A percentile compares a stretch with the other conserved stretches of the same genome.
phyloP scores from a whole-genome alignment of 2,888 invertebrate species.

The Dasysyrphus albostriatus region DNA sequence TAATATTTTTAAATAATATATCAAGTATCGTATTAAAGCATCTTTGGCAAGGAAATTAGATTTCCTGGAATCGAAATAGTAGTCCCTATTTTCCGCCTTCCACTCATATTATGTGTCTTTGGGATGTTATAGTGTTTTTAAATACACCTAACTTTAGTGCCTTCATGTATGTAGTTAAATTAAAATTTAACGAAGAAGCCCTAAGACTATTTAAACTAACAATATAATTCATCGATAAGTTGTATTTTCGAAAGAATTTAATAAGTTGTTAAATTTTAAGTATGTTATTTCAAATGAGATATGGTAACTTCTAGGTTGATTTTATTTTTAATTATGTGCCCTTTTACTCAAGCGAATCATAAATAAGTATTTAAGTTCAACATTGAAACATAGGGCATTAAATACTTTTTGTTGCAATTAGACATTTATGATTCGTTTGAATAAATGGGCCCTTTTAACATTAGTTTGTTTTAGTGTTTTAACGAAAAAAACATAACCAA shows the following conservation, averaged over 20 bases:
- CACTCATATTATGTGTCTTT: no score
- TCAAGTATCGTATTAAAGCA: no score
- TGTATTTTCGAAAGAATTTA: background rate
- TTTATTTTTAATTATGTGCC: background rate
- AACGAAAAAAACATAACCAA: constrained; percentile 29
- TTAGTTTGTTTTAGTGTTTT: constrained; percentile 52
- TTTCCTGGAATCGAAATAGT: no score
- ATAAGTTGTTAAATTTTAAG: constrained; percentile 10
- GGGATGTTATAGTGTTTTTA: no score
- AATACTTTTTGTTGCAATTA: background rate
- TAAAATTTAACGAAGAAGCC: no score
- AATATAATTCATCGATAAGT: background rate
- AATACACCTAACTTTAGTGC: no score
- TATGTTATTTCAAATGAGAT: constrained; percentile 36
- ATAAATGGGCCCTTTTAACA: background rate
- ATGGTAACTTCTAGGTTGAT: background rate
- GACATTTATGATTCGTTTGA: background rate
- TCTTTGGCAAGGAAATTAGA: no score
- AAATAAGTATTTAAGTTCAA: background rate
- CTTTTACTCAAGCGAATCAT: background rate
- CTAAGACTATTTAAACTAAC: no score
- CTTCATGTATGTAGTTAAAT: no score
- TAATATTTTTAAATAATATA: no score
- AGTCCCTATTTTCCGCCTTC: no score
- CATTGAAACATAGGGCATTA: background rate